Evolutionary conservation across 2,888 invertebrate genomes (phyloP), one percentile per base, ranked within the genome.

Genomic region (Elysia crispata): DNA sequence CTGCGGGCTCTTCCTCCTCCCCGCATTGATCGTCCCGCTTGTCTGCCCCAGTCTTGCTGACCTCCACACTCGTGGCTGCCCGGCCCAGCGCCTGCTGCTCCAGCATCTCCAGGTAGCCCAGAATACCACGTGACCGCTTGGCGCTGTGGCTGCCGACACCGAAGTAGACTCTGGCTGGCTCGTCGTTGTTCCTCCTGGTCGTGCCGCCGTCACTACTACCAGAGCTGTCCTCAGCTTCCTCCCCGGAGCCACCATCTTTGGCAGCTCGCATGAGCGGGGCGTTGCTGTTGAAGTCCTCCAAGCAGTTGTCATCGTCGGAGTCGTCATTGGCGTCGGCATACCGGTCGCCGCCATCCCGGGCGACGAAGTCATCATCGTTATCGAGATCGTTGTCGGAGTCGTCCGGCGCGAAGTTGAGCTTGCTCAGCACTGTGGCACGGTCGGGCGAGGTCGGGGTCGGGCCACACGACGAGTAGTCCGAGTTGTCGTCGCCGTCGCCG

Each of bases 401-500:
- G 6, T 85, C 86, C 3, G 86, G 84, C 1, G 83, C 79, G 25
- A 83, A 83, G 80, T 85, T 84, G 31, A 86, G 84, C 64, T 83
- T 81, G 30, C 81, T 81, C 30, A 84, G 80, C 31, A 84, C 72
- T 28, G 83, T 79, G 41, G 76, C 79, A 23, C 81, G 81, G 60
- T 83, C 83, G 0, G 85, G 83, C 23, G 84, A 83, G 60, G 82
- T 79, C 0, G 83, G 84, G 15, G 81, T 83, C 23, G 80, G 81
- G 30, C 79, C 82, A 25, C 82, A 84, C 18, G 83, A 80, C 90
- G 95, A 95, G 73, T 95, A 95, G 31, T 95, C 95, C 95, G 95
- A 95, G 60, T 60, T 60, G 60, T 60, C 15, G 60, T 23, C n/a
- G 60, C 60, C 60, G 60, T 54, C 54, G 54, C 13, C 54, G 54